A percentile compares a stretch with the other conserved stretches of the same genome.
These are phyloP conservation scores for Antechinus stuartii DNA, from an alignment of 2,113 vertebrate genomes.

Conservation along the genomic window DNA sequence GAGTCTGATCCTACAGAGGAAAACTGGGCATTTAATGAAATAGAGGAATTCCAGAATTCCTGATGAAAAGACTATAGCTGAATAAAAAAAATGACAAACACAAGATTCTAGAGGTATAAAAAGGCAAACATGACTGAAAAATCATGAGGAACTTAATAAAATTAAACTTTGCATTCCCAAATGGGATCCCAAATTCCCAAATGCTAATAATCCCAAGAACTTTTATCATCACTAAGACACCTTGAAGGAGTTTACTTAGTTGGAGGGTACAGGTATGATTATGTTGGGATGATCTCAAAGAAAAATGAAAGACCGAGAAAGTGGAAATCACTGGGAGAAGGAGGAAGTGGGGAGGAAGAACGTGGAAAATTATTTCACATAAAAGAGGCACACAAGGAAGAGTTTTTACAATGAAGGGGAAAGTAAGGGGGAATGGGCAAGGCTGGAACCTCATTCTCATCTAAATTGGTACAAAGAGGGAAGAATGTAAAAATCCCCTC, in stretches of 20 bases:
- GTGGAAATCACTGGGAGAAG: not conserved
- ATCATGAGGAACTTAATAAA: not conserved
- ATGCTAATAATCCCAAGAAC: not conserved
- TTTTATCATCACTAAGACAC: not conserved
- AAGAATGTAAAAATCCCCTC: not conserved
- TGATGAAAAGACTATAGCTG: not conserved
- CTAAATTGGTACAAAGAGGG: not conserved
- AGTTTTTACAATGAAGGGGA: not conserved
- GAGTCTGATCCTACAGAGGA: too few species aligned
- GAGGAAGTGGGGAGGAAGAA: not conserved
- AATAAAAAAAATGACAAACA: not conserved
- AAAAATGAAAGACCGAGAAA: not conserved
- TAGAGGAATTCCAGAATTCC: not conserved
- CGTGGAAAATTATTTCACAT: not conserved
- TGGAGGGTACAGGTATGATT: not conserved
- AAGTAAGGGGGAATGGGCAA: not conserved
- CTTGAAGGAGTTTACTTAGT: not conserved
- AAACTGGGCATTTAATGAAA: not conserved
- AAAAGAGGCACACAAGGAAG: not conserved
- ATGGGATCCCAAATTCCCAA: not conserved
- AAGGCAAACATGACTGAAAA: not conserved
- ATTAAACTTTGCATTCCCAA: not conserved
- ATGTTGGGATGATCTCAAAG: not conserved
- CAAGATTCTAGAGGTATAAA: not conserved
- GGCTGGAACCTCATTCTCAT: not conserved